These are phyloP conservation scores for Chloroclystis v-ata DNA, from an alignment of 2,888 invertebrate genomes.

Conservation along the genomic window DNA sequence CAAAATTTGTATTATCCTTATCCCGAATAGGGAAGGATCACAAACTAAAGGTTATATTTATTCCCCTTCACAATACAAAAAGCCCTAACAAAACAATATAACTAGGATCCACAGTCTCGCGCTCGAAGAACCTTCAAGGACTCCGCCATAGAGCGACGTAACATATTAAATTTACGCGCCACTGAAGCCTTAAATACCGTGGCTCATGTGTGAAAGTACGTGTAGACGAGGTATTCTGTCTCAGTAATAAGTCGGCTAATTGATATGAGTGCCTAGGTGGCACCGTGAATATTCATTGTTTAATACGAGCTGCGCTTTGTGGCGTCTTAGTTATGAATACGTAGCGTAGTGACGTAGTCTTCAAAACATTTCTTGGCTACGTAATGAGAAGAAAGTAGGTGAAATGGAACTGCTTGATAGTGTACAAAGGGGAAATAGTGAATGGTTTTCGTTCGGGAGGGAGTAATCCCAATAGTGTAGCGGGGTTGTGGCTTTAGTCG, in stretches of 20 bases:
- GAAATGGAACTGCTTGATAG: neutral
- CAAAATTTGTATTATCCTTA: no score
- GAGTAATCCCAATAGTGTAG: no score
- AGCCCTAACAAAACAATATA: no score
- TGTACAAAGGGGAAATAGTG: neutral
- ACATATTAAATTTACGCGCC: neutral
- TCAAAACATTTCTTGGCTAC: no score
- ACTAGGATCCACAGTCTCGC: no score
- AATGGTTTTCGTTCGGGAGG: no score
- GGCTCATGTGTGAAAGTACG: slow-evolving; percentile 12
- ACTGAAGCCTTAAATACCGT: neutral
- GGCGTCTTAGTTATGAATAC: neutral
- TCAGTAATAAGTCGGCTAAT: slow-evolving; percentile 44
- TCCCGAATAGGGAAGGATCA: no score
- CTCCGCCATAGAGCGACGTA: neutral
- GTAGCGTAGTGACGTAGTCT: neutral
- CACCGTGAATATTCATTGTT: slow-evolving; percentile 49
- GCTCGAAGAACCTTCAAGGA: no score
- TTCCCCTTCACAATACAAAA: no score
- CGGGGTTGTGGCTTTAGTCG: no score
- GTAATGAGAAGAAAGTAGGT: no score
- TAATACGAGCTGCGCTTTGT: neutral
- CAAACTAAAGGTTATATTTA: no score
- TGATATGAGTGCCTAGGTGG: slow-evolving; percentile 49
- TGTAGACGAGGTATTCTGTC: slow-evolving; percentile 22